Conservation (phyloP, 2,888 invertebrate species). For the Chaetogeoica ovagalla region DNA sequence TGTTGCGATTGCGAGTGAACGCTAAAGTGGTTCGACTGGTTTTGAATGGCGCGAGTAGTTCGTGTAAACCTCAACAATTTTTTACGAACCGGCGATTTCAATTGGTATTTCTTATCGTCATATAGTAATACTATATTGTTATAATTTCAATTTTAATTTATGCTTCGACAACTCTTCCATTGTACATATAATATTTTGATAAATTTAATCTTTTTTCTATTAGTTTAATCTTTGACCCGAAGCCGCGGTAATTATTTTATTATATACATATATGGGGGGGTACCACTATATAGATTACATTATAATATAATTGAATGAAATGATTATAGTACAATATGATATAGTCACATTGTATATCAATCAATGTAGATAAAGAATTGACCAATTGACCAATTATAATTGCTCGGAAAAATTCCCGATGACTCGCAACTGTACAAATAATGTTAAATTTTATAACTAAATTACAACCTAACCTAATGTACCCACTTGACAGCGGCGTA, state of each 20-base stretch:
- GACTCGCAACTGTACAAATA: background rate
- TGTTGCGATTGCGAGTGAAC: background rate
- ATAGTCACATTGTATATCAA: background rate
- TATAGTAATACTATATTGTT: background rate
- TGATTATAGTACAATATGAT: background rate
- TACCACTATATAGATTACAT: constrained; percentile 7
- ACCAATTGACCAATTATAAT: background rate
- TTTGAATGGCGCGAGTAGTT: constrained; percentile 11
- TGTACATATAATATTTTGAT: constrained; percentile 9
- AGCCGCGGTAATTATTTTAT: constrained; percentile 16
- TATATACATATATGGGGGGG: constrained; percentile 5
- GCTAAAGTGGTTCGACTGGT: constrained; percentile 32
- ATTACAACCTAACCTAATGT: too few relatives aligned
- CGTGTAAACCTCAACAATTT: background rate
- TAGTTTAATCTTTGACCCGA: constrained; percentile 34
- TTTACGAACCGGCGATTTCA: constrained; percentile 7
- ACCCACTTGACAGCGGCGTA: too few relatives aligned
- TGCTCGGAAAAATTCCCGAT: background rate
- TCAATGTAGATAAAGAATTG: background rate
- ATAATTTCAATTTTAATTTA: constrained; percentile 8
- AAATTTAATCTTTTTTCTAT: constrained; percentile 31
- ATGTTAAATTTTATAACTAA: too few relatives aligned
- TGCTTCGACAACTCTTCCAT: background rate
- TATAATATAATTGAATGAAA: constrained; percentile 9
- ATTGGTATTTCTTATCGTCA: constrained; percentile 30